phyloP scores from a whole-genome alignment of 2,113 vertebrate species.

The Mus musculus region GRCm39 chr1:174599001-174599500 shows the following conservation, averaged over 20 bases:
- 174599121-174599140: slow-evolving; percentile 66
- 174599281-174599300: slow-evolving; percentile 84
- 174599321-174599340: slow-evolving; percentile 75
- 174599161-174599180: slow-evolving; percentile 60
- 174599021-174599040: background rate
- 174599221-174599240: slow-evolving; percentile 72
- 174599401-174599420: slow-evolving; percentile 6
- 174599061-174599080: slow-evolving; percentile 3
- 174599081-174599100: slow-evolving; percentile 54
- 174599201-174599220: slow-evolving; percentile 76
- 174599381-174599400: slow-evolving; percentile 33
- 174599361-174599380: slow-evolving; percentile 53
- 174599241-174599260: slow-evolving; percentile 77
- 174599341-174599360: slow-evolving; percentile 72
- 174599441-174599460: background rate
- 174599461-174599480: background rate
- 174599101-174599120: slow-evolving; percentile 62
- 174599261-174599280: slow-evolving; percentile 83
- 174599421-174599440: slow-evolving; percentile 34
- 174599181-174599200: slow-evolving; percentile 78
- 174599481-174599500: background rate
- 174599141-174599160: slow-evolving; percentile 45
- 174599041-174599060: background rate
- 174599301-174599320: slow-evolving; percentile 72
- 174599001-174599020: background rate